phyloP scores from a whole-genome alignment of 2,797 vertebrate genomes.

The Bryconaethiops microstoma region DNA sequence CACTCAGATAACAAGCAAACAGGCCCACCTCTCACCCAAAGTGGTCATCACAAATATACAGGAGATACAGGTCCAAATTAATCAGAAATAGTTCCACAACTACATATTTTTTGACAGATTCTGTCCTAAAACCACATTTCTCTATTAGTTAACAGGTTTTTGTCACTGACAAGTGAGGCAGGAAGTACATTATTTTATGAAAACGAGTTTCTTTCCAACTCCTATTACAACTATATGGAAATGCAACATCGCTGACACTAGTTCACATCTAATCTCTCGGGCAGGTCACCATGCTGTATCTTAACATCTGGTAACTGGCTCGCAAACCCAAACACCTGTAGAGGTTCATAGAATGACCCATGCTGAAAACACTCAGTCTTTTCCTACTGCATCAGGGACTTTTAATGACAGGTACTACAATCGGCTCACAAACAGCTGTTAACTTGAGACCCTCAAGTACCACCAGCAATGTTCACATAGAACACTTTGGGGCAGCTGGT shows the following conservation, averaged over 20 bases:
- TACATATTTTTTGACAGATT: neutral
- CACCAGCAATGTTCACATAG: too few species aligned
- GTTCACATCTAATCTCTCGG: neutral
- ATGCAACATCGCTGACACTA: neutral
- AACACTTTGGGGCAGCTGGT: too few species aligned
- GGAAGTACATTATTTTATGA: neutral
- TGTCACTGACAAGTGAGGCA: neutral
- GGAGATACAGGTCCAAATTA: neutral
- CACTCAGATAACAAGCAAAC: constrained; percentile 9
- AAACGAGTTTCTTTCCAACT: neutral
- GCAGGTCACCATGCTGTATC: neutral
- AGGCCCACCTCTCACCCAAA: neutral
- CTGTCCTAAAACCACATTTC: neutral
- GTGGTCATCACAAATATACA: neutral
- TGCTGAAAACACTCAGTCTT: neutral
- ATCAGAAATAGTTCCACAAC: neutral
- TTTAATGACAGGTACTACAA: neutral
- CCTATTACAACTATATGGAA: neutral
- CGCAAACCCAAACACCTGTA: too few species aligned
- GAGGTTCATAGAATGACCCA: neutral
- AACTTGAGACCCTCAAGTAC: too few species aligned
- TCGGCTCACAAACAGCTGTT: neutral
- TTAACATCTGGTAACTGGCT: neutral
- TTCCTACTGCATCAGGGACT: neutral
- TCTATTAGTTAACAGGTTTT: neutral